These are phyloP conservation scores for Pao palembangensis DNA, from an alignment of 2,113 vertebrate species.

Conservation along the genomic window DNA sequence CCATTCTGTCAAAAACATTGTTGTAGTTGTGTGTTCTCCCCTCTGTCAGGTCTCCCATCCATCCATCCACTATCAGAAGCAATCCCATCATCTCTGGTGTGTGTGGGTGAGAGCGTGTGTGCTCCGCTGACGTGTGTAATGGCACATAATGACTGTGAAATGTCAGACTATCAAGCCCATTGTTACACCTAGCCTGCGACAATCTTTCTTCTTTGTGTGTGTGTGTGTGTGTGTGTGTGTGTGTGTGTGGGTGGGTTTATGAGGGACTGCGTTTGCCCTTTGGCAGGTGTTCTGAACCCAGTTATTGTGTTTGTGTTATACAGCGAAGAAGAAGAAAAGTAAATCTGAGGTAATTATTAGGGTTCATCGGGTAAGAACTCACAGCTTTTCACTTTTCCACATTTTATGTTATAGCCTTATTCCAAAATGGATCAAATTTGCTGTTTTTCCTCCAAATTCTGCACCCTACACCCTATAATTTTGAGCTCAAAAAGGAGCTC, in stretches of 20 bases:
- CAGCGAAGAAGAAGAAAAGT: too few relatives aligned
- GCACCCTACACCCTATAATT: too few relatives aligned
- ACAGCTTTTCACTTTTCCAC: too few relatives aligned
- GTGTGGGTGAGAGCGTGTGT: constrained; percentile 11
- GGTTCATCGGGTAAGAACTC: too few relatives aligned
- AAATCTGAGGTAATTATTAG: too few relatives aligned
- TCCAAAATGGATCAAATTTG: too few relatives aligned
- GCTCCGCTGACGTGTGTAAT: constrained; percentile 55
- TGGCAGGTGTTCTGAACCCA: neutral
- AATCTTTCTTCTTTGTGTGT: neutral
- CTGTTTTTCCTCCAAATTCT: too few relatives aligned
- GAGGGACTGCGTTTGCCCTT: too few relatives aligned
- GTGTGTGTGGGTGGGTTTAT: too few relatives aligned
- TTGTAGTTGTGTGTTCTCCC: constrained; percentile 17
- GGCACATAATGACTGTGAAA: constrained; percentile 68
- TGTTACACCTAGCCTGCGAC: constrained; percentile 32
- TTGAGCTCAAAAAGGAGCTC: too few relatives aligned
- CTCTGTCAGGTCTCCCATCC: constrained; percentile 22
- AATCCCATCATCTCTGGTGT: constrained; percentile 12
- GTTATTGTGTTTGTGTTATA: neutral
- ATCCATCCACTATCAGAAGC: constrained; percentile 28
- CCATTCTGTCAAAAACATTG: constrained; percentile 24
- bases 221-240: constrained; percentile 11
- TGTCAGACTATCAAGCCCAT: constrained; percentile 53
- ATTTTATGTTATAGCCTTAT: too few relatives aligned